Base-by-base conservation (phyloP, 2,797 vertebrate species). In the Melanotaenia maccullochi region DNA sequence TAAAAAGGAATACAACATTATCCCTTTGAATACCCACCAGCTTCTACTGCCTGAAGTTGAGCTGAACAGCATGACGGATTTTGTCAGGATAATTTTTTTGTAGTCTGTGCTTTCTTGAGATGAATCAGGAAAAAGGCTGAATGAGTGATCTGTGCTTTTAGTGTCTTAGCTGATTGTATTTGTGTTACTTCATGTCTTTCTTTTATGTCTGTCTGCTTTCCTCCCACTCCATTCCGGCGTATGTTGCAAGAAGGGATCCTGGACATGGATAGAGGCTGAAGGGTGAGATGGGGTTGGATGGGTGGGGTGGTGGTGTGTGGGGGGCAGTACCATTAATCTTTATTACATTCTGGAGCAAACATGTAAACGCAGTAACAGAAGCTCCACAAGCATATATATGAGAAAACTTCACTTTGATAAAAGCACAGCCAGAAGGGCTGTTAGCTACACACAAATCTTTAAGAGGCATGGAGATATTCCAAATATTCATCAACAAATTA, bases 291-390 rank as follows among this genome's bases (percentile, higher is more conserved):
- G 42, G 52, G 55, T 25, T 54, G 30, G 28, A 55, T 66, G 35
- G 35, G 35, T 36, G 9, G 36, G 9, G 36, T 36, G 36, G 9
- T 3, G 9, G 36, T 36, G 36, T 36, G 36, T 38, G 12, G 12
- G 38, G 12, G 38, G 66, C 36, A 71, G 70, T 55, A 49, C 16
- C 65, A 84, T 89, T 81, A 71, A 85, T 85, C 86, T 92, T 68
- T 24, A 86, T 89, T 82, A 81, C 71, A 77, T 62, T 71, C 56
- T 32, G 40, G 75, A 57, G 56, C 47, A 84, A 79, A 71, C 78
- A 77, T 60, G 49, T 57, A 33, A 69, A 79, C 54, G 70, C 49
- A 63, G 33, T 35, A 58, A 69, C 60, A 60, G 65, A 58, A 47
- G 51, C 57, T 79, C 36, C 16, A 20, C 33, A 30, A 65, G 56